Evolutionary conservation across 2,797 vertebrate species (phyloP), one percentile per base, ranked within the genome.

Genomic region (Intellagama lesueurii): DNA sequence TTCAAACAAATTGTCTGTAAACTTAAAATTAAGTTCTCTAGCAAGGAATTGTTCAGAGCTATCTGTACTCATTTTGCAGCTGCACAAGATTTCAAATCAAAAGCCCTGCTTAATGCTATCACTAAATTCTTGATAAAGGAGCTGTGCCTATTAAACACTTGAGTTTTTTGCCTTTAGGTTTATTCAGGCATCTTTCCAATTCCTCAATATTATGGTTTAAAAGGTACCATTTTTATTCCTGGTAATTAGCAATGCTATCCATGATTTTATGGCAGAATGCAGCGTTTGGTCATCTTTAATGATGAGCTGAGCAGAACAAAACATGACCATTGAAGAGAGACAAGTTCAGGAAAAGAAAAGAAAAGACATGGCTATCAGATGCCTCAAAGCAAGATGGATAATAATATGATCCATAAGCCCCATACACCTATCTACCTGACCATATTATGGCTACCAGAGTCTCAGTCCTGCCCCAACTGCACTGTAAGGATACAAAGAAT

Each of bases 161-260:
- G 49, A 32, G 28, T 32, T 86, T 47, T 90, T 91, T 90, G 32
- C 26, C 47, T 83, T 83, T 32, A 30, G 75, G 44, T 69, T 81
- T 73, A 60, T 81, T 82, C 60, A 12, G 88, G 92, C 92, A 92
- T 92, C 79, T 90, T 86, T 77, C 88, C 82, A 64, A 64, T 49
- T 90, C 77, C 83, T 87, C 92, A 56, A 8, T 0, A 88, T 83
- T 92, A 73, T 3, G 6, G 78, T 69, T 88, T 93, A 95, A 95
- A 88, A 86, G 0, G 86, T 32, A 90, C 75, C 84, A 72, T 35
- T 92, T 90, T 93, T 91, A 92, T 93, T 94, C 93, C 90, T 94
- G 85, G 68, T 90, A 89, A 88, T 87, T 87, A 89, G 49, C 77
- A 84, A 92, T 92, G 16, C 87, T 83, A 6, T 17, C 26, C 81